These are phyloP conservation scores for Lepidochrysops patricia DNA, from an alignment of 2,888 invertebrate genomes.

Conservation along the genomic window DNA sequence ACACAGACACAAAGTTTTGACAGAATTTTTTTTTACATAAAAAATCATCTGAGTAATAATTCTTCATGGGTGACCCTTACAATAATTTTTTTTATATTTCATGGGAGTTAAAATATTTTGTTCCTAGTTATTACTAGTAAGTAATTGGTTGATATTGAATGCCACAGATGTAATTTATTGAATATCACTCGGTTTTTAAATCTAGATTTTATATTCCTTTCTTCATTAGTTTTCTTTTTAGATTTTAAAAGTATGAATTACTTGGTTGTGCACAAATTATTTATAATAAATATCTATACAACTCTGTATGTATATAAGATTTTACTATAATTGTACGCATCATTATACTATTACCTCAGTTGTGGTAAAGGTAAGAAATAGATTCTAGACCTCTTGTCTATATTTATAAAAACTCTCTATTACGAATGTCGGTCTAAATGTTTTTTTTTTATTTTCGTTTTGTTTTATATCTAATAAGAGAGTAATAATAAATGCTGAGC, in stretches of 20 bases:
- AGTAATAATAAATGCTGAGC: too few species aligned
- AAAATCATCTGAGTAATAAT: too few species aligned
- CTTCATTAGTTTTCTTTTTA: background rate
- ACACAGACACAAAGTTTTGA: too few species aligned
- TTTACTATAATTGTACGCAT: constrained; percentile 10
- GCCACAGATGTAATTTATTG: too few species aligned
- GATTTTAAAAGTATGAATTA: background rate
- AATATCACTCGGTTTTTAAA: too few species aligned
- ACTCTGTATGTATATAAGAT: constrained; percentile 9
- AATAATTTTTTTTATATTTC: too few species aligned
- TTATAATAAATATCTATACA: background rate
- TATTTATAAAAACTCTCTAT: background rate
- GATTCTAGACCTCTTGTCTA: background rate
- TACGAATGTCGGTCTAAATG: background rate
- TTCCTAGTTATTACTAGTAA: too few species aligned
- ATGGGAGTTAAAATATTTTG: too few species aligned
- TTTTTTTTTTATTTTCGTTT: background rate
- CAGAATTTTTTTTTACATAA: too few species aligned
- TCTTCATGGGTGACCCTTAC: too few species aligned
- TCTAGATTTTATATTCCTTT: too few species aligned
- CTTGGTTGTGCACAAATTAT: background rate
- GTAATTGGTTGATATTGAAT: too few species aligned
- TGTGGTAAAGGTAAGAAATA: background rate
- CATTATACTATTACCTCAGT: background rate
- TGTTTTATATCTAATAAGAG: background rate